Percentiles rank a stretch among this genome's conserved stretches.
Conservation (phyloP, 2,888 invertebrate species). For the Parnassius orleans region DNA sequence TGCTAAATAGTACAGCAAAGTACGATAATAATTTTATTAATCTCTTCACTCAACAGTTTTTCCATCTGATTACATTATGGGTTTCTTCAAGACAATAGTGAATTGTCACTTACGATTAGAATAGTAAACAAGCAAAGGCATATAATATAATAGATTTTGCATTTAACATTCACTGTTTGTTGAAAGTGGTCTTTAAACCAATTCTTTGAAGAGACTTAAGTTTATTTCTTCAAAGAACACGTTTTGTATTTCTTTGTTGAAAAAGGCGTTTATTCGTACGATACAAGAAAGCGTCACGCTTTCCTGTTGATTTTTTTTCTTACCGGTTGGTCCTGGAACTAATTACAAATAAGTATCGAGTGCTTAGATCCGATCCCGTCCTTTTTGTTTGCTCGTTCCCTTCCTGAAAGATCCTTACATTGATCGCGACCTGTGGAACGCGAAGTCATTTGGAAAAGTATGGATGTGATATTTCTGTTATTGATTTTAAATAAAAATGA, state of each 20-base stretch:
- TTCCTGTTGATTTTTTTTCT: conserved; percentile 28
- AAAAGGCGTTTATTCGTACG: neutral
- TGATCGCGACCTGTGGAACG: conserved; percentile 30
- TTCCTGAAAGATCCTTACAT: conserved; percentile 50
- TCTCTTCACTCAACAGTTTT: no score
- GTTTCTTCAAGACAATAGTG: no score
- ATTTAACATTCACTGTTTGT: no score
- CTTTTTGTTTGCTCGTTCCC: conserved; percentile 42
- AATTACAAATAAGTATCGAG: conserved; percentile 45
- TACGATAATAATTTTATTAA: no score
- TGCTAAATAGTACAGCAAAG: no score
- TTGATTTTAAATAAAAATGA: no score
- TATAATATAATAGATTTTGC: no score
- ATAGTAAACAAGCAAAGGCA: no score
- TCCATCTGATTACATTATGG: no score
- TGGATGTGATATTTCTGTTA: conserved; percentile 26
- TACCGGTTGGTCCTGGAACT: conserved; percentile 36
- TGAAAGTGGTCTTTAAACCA: no score
- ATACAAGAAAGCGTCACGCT: conserved; percentile 4
- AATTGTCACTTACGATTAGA: no score
- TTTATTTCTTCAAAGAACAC: neutral
- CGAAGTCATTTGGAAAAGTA: conserved; percentile 28
- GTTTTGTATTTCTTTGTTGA: neutral
- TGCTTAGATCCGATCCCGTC: conserved; percentile 49
- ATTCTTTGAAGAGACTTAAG: neutral